These are phyloP conservation scores for Cephus rjabovi DNA, from an alignment of 2,888 invertebrate genomes.

Conservation along the genomic window DNA sequence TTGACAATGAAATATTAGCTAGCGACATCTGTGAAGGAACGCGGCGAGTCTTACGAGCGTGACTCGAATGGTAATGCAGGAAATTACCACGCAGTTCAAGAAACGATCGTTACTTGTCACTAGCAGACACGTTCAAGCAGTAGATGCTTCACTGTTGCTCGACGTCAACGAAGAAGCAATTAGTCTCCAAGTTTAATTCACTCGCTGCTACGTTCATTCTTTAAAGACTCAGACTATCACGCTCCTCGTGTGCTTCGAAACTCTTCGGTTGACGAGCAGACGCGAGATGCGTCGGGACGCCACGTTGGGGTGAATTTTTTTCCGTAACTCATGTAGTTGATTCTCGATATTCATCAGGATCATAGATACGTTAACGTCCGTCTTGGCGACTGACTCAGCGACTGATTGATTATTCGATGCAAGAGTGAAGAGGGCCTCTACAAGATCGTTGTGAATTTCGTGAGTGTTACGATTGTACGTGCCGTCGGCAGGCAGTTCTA, in stretches of 20 bases:
- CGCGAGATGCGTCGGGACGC: background rate
- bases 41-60: background rate
- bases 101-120: slow-evolving; percentile 44
- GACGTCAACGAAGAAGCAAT: background rate
- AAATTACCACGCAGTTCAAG: slow-evolving; percentile 50
- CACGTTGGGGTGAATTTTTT: background rate
- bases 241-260: background rate
- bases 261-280: background rate
- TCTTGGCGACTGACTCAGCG: background rate
- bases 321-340: slow-evolving; percentile 26
- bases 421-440: slow-evolving; percentile 36
- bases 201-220: background rate
- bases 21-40: background rate
- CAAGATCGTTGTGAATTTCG: slow-evolving; percentile 28
- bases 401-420: slow-evolving; percentile 26
- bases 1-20: background rate
- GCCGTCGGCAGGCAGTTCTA: slow-evolving; percentile 30
- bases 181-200: background rate
- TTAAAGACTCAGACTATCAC: background rate
- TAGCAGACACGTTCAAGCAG: background rate
- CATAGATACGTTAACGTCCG: slow-evolving; percentile 20
- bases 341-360: slow-evolving; percentile 30
- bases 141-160: background rate
- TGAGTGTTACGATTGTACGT: slow-evolving; percentile 28
- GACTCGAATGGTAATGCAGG: slow-evolving; percentile 53